These are phyloP conservation scores for Rhimphoctona megacephalus DNA, from an alignment of 2,888 invertebrate genomes.

Conservation along the genomic window DNA sequence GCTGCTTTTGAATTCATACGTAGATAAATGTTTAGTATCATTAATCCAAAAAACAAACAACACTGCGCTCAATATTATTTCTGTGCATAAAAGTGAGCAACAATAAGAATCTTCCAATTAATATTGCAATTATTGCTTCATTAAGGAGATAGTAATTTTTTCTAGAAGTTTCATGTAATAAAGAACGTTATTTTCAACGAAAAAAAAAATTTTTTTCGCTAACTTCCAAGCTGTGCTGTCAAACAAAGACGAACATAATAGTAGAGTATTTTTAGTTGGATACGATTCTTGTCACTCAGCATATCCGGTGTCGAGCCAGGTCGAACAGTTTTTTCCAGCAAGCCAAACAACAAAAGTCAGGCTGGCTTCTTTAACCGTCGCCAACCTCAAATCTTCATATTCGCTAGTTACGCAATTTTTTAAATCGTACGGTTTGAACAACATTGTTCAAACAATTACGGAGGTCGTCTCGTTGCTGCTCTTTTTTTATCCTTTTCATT, in stretches of 20 bases:
- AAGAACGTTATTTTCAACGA: not conserved
- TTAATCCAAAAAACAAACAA: no score
- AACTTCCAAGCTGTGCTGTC: not conserved
- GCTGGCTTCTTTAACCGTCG: not conserved
- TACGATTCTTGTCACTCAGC: conserved; percentile 9
- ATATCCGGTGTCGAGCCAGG: conserved; percentile 29
- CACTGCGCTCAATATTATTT: no score
- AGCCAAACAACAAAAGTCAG: conserved; percentile 4
- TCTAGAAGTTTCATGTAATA: not conserved
- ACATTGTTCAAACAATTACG: conserved; percentile 48
- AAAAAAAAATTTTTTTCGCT: not conserved
- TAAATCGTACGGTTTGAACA: conserved; percentile 32
- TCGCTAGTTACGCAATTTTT: conserved; percentile 54
- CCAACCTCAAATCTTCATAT: conserved; percentile 20
- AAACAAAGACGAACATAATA: conserved; percentile 1
- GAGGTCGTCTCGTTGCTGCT: conserved; percentile 13
- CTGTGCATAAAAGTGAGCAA: no score
- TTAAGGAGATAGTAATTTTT: not conserved
- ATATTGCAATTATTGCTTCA: not conserved
- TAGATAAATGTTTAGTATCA: no score
- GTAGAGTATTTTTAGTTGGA: conserved; percentile 1
- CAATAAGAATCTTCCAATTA: no score
- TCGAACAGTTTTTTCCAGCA: conserved; percentile 22
- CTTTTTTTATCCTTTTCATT: not conserved
- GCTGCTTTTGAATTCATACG: not conserved